These are phyloP conservation scores for Thunnus maccoyii DNA, from an alignment of 2,113 vertebrate genomes.

Conservation along the genomic window DNA sequence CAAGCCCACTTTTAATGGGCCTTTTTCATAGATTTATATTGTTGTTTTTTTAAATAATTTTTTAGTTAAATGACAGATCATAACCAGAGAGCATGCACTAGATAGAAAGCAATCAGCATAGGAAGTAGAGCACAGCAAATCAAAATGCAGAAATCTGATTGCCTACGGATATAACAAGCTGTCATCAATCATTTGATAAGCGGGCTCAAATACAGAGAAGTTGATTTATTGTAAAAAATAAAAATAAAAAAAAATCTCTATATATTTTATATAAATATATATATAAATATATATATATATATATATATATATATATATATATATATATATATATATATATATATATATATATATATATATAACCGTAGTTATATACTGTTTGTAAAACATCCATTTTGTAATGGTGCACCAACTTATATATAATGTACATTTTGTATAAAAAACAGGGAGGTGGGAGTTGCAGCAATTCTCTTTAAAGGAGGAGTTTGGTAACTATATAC, in stretches of 20 bases:
- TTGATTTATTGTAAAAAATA: conserved; percentile 69
- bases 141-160: conserved; percentile 73
- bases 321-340: conserved; percentile 64
- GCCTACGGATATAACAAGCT: conserved; percentile 56
- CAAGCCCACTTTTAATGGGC: conserved; percentile 66
- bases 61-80: conserved; percentile 74
- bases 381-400: conserved; percentile 79
- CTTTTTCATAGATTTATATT: conserved; percentile 72
- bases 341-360: conserved; percentile 74
- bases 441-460: conserved; percentile 69
- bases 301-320: conserved; percentile 73
- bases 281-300: conserved; percentile 66
- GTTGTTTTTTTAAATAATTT: conserved; percentile 17
- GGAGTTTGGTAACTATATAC: conserved; percentile 79
- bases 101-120: conserved; percentile 86
- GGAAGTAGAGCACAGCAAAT: conserved; percentile 85
- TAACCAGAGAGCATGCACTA: conserved; percentile 88
- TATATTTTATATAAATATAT: background rate
- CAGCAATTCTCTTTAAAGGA: conserved; percentile 81
- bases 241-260: conserved; percentile 42
- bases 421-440: conserved; percentile 92
- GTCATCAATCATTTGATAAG: conserved; percentile 59
- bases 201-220: conserved; percentile 41
- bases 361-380: conserved; percentile 81
- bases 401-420: conserved; percentile 85